Base-by-base conservation (phyloP, 1,140 invertebrate genomes). In the Drosophila busckii region DNA sequence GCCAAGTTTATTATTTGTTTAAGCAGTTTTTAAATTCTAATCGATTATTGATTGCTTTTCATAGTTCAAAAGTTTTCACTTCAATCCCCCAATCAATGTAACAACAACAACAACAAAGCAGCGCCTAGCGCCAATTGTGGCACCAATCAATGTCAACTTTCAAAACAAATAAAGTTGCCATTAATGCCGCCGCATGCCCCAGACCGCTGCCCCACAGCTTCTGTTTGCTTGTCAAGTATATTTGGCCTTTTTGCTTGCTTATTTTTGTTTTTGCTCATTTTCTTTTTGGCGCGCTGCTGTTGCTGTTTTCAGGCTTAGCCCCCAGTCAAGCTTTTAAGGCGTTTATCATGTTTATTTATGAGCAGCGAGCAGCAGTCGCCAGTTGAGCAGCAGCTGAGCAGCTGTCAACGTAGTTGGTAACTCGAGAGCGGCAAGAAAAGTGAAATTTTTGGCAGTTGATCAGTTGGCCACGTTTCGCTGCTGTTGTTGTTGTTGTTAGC, bases 81-180 rank as follows among this genome's bases (percentile, higher is more conserved):
- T 26, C 44, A 17, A 64, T 64, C 59, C 60, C 60, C 54, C 19
- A 20, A 52, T 37, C 7, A 54, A 53, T 48, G 29, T 46, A 61
- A 32, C 40, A 37, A 64, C 44, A 44, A 25, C 40, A 31, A 50
- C n/a, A n/a, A n/a, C n/a, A n/a, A n/a, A n/a, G n/a, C 44, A 19
- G 34, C 40, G 31, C 46, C 45, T 45, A 44, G 58, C 44, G 65
- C 55, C 75, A 82, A 82, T 75, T 80, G 75, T 48, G 75, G 69
- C 69, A 66, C 75, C 69, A 80, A 80, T 82, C 75, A 82, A 82
- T 82, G 75, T 82, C 75, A 82, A 75, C 75, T 82, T 82, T 82
- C 69, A 70, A 82, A 82, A 61, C 75, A 82, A 82, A 82, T 82
- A 82, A 75, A 82, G 75, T 82, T 82, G 66, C 75, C 75, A 83